Conservation (phyloP, 2,113 vertebrate species). For the Gobio gobio region DNA sequence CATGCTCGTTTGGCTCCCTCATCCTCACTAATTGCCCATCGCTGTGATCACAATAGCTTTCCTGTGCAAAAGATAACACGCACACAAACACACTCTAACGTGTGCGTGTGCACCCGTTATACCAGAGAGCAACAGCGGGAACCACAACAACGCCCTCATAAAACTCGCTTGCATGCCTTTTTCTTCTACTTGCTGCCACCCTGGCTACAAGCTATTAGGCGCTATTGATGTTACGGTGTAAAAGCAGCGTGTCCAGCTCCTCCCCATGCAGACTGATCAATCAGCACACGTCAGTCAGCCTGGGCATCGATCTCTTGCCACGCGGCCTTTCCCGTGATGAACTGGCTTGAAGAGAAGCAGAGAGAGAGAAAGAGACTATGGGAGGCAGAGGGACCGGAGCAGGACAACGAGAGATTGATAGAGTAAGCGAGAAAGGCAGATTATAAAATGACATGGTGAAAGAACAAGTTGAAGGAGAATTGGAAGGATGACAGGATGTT, state of each 20-base stretch:
- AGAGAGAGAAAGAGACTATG: background rate
- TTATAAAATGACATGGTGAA: slow-evolving; percentile 33
- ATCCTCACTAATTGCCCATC: slow-evolving; percentile 52
- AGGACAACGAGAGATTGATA: slow-evolving; percentile 16
- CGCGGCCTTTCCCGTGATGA: slow-evolving; percentile 29
- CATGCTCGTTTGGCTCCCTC: slow-evolving; percentile 55
- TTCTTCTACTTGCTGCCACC: background rate
- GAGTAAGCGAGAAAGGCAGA: slow-evolving; percentile 20
- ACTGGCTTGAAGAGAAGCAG: background rate
- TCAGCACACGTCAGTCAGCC: slow-evolving; percentile 37
- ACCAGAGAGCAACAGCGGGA: background rate
- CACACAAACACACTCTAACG: background rate
- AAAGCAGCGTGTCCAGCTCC: background rate
- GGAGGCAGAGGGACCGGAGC: slow-evolving; percentile 2
- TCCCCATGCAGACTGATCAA: slow-evolving; percentile 2
- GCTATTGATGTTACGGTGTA: background rate
- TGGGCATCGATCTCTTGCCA: slow-evolving; percentile 10
- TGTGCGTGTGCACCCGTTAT: background rate
- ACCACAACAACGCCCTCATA: background rate
- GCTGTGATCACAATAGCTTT: slow-evolving; percentile 52
- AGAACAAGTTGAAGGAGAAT: slow-evolving; percentile 27
- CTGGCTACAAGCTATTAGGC: slow-evolving; percentile 21
- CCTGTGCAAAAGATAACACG: slow-evolving; percentile 24
- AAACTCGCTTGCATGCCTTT: background rate
- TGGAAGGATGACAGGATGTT: background rate